Conservation (phyloP, 2,888 invertebrate species). For the Zygaena filipendulae region DNA sequence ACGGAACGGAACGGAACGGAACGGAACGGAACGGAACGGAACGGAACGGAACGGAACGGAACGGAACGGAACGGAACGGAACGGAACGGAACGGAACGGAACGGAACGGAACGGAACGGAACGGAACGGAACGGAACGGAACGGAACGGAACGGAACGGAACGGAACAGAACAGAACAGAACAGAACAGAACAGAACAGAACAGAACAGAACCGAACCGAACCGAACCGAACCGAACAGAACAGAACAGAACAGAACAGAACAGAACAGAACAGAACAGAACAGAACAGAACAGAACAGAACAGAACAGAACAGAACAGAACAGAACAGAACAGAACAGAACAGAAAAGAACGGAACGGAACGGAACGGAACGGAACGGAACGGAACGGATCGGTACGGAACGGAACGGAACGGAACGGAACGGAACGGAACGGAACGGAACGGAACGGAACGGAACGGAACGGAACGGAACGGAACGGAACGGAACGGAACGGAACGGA, state of each 20-base stretch:
- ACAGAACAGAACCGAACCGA: too few species aligned
- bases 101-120: slow-evolving; percentile 13
- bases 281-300: slow-evolving; percentile 10
- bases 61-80: slow-evolving; percentile 14
- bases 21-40: slow-evolving; percentile 11
- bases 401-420: too few species aligned
- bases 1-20: slow-evolving; percentile 11
- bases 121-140: slow-evolving; percentile 10
- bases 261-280: slow-evolving; percentile 6
- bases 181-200: too few species aligned
- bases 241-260: slow-evolving; percentile 13
- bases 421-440: too few species aligned
- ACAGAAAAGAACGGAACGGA: too few species aligned
- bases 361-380: too few species aligned
- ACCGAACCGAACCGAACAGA: slow-evolving; percentile 13
- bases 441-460: too few species aligned
- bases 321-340: slow-evolving; percentile 12
- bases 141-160: slow-evolving; percentile 14
- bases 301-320: slow-evolving; percentile 12
- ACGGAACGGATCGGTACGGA: too few species aligned
- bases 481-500: too few species aligned
- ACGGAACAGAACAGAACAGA: too few species aligned
- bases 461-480: too few species aligned
- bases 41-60: slow-evolving; percentile 12
- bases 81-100: slow-evolving; percentile 13